These are phyloP conservation scores for Thymallus thymallus DNA, from an alignment of 2,113 vertebrate genomes.

Conservation along the genomic window DNA sequence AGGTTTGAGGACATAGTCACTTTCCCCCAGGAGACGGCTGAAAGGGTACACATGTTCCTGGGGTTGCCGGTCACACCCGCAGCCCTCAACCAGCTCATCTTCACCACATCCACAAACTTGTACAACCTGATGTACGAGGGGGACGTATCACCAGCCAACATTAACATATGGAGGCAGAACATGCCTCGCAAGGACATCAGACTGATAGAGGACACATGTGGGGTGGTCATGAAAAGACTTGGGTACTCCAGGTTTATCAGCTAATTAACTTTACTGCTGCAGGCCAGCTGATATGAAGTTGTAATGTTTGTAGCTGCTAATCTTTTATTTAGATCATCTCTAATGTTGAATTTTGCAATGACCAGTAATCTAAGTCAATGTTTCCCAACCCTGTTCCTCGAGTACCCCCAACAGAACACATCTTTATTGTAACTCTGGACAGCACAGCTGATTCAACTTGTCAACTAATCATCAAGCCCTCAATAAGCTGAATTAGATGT, in stretches of 20 bases:
- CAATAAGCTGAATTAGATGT: no score
- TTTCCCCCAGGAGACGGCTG: slow-evolving; percentile 83
- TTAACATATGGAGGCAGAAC: slow-evolving; percentile 83
- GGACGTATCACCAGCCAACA: slow-evolving; percentile 84
- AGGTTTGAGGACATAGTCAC: slow-evolving; percentile 92
- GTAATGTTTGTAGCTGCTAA: no score
- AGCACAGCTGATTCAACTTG: no score
- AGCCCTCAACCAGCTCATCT: slow-evolving; percentile 92
- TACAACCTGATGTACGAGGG: slow-evolving; percentile 93
- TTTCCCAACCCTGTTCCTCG: no score
- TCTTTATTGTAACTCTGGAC: no score
- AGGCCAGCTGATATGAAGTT: slow-evolving; percentile 74
- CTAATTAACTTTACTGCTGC: slow-evolving; percentile 72
- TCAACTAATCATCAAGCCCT: no score
- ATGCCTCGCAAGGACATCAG: slow-evolving; percentile 84
- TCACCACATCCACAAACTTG: slow-evolving; percentile 91
- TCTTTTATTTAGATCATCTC: no score
- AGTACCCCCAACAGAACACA: no score
- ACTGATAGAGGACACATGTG: slow-evolving; percentile 86
- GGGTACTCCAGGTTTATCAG: slow-evolving; percentile 83
- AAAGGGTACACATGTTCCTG: slow-evolving; percentile 86
- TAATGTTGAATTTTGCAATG: slow-evolving; percentile 77
- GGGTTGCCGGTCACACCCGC: slow-evolving; percentile 88
- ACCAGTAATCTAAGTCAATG: slow-evolving; percentile 35
- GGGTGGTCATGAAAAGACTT: slow-evolving; percentile 83